Evolutionary conservation across 2,113 vertebrate genomes (phyloP), one percentile per base, ranked within the genome.

Genomic region (Lipophrys pholis): DNA sequence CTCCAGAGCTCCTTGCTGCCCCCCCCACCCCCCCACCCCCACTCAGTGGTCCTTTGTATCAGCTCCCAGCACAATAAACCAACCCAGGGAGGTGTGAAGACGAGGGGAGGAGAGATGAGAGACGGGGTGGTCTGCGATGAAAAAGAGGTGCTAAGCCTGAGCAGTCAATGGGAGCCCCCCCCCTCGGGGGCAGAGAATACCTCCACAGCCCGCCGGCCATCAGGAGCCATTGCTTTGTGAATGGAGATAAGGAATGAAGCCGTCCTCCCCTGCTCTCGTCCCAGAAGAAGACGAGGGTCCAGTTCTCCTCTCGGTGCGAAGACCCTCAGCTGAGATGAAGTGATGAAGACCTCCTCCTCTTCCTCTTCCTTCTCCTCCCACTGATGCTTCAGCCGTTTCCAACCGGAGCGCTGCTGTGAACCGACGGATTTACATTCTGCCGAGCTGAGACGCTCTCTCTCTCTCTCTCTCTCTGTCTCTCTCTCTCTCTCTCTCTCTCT

Each of bases 151-250:
- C 85, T 91, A 86, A 93, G 90, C 90, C 86, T 89, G 78, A 78
- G 88, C 89, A 88, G 92, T 91, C 87, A 92, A 93, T 92, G 91
- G 92, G 93, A 94, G 90, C 87, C 85, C 92, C 91, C 90, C 90
- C 93, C 93, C 90, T 90, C 88, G 86, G 87, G 81, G 85, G 76
- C 69, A 86, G 84, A 85, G 85, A 91, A 92, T 87, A 88, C 83
- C 87, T 92, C 92, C 91, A 94, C 93, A 94, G 93, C 78, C 84
- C 92, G 84, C 71, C 87, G 89, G 88, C 86, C 87, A 94, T 93
- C 88, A 88, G 80, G 91, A 90, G 90, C 82, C 83, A 91, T 91
- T 89, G 80, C 87, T 93, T 93, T 91, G 87, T 94, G 92, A 95
- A 95, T 94, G 94, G 88, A 87, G 82, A 82, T 85, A 85, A 89